Conservation (phyloP, 1,140 invertebrate species). For the Sarcophaga peregrina region DNA sequence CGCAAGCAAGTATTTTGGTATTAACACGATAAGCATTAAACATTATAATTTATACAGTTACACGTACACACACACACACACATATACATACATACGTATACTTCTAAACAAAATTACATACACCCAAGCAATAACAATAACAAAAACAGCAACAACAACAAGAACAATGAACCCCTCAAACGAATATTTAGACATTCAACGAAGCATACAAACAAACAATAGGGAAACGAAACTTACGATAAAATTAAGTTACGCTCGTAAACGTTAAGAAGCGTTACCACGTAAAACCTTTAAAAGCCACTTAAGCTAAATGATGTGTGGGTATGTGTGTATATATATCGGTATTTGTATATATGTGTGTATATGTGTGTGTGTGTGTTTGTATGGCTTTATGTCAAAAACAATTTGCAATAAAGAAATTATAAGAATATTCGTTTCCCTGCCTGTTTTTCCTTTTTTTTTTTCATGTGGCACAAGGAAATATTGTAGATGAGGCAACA, state of each 20-base stretch:
- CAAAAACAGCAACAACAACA: too few species aligned
- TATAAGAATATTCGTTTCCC: slow-evolving; percentile 12
- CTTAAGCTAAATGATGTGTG: slow-evolving; percentile 37
- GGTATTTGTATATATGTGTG: too few species aligned
- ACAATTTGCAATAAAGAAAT: slow-evolving; percentile 35
- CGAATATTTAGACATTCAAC: too few species aligned
- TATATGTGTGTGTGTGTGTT: too few species aligned
- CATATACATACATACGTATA: background rate
- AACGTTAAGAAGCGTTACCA: slow-evolving; percentile 35
- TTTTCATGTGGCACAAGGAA: too few species aligned
- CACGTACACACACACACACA: background rate
- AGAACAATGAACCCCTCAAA: too few species aligned
- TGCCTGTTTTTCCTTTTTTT: background rate
- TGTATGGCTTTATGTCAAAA: slow-evolving; percentile 24
- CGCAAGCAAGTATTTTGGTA: too few species aligned
- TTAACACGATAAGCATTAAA: too few species aligned
- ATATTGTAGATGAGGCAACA: background rate
- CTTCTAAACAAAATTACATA: too few species aligned
- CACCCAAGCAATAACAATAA: too few species aligned
- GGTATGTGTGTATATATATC: background rate
- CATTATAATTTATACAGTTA: too few species aligned
- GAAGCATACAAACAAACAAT: background rate
- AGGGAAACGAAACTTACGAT: slow-evolving; percentile 13
- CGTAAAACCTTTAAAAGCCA: slow-evolving; percentile 37
- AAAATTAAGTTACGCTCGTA: slow-evolving; percentile 26